Evolutionary conservation across 2,888 invertebrate species (phyloP).

Genomic region (Octonoba sinensis): DNA sequence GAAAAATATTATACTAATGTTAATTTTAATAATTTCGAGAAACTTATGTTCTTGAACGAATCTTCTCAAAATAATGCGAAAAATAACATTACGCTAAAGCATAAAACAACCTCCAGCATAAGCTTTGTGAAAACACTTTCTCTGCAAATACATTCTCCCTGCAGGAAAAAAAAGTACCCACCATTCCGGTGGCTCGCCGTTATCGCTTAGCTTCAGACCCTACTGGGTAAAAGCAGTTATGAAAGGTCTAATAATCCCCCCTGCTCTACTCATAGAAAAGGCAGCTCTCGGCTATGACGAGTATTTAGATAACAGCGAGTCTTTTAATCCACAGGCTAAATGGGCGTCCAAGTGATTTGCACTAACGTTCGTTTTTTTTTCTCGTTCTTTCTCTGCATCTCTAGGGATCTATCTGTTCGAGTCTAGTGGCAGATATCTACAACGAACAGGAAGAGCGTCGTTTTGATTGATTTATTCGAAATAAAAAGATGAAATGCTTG

Average conservation of each 20-base stretch:
- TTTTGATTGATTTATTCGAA: too few relatives aligned
- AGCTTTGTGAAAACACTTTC: constrained; percentile 14
- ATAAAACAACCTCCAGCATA: too few relatives aligned
- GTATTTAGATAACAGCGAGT: constrained; percentile 60
- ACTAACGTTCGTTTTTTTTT: constrained; percentile 28
- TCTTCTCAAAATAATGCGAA: too few relatives aligned
- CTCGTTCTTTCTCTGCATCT: constrained; percentile 4
- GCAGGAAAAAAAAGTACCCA: constrained; percentile 17
- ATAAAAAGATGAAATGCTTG: too few relatives aligned
- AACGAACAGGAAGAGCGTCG: too few relatives aligned
- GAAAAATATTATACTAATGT: too few relatives aligned
- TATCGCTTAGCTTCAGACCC: constrained; percentile 44
- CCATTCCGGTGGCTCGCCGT: constrained; percentile 25
- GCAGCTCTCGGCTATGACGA: constrained; percentile 46
- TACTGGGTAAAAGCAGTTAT: constrained; percentile 44
- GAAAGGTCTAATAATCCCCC: constrained; percentile 59
- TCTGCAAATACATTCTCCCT: background rate
- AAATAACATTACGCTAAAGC: too few relatives aligned
- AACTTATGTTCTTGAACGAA: too few relatives aligned
- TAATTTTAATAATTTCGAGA: too few relatives aligned
- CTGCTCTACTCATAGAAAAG: constrained; percentile 30
- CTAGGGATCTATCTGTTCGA: constrained; percentile 29
- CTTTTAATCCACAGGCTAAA: constrained; percentile 54
- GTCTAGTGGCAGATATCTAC: background rate
- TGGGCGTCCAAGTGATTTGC: constrained; percentile 55